phyloP scores from a whole-genome alignment of 2,888 invertebrate species.

The Gasteruption jaculator region DNA sequence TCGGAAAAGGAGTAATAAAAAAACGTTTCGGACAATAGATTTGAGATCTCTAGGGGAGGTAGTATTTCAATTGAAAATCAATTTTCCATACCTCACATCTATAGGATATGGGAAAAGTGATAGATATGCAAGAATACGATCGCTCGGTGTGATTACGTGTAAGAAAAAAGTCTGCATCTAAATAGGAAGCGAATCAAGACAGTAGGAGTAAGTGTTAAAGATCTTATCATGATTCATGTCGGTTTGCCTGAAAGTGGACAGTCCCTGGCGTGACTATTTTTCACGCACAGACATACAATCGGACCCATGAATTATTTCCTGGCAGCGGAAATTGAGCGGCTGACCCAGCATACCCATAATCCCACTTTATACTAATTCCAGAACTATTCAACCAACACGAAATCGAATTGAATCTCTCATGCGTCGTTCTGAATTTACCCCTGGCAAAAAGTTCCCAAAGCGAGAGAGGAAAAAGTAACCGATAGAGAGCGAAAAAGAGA shows the following conservation, averaged over 20 bases:
- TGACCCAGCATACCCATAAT: constrained; percentile 17
- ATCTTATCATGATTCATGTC: constrained; percentile 20
- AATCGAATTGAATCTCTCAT: constrained; percentile 22
- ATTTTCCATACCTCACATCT: no score
- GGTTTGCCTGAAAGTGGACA: constrained; percentile 5
- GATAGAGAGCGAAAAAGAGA: no score
- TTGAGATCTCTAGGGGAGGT: no score
- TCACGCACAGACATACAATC: constrained; percentile 4
- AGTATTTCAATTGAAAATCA: no score
- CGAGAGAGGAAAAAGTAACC: constrained; percentile 8
- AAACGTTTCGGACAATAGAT: no score
- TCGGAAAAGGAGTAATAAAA: no score
- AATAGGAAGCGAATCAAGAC: no score
- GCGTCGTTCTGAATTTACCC: constrained; percentile 17
- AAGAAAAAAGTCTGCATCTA: no score
- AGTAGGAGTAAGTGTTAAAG: no score
- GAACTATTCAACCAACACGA: constrained; percentile 12
- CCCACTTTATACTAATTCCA: constrained; percentile 26
- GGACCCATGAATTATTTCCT: constrained; percentile 26
- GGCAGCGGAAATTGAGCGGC: constrained; percentile 22
- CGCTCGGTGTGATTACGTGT: no score
- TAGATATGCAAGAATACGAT: no score
- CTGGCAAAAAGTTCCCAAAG: constrained; percentile 5
- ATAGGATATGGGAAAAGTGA: no score
- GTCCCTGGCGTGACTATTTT: constrained; percentile 8